phyloP scores from a whole-genome alignment of 2,797 vertebrate species.

The Melanotaenia trifasciata region DNA sequence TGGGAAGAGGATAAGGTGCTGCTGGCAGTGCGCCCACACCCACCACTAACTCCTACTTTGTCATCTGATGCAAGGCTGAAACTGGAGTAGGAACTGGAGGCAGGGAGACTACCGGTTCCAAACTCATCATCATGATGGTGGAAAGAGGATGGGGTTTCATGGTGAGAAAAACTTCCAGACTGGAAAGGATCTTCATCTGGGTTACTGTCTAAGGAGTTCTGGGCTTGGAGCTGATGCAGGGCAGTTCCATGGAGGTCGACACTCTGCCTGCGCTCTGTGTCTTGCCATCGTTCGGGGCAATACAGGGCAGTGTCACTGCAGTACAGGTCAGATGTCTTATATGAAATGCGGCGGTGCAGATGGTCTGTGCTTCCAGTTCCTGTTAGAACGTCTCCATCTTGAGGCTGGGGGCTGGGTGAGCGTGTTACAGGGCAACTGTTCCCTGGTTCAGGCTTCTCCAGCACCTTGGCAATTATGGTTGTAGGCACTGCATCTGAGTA shows the following conservation, averaged over 20 bases:
- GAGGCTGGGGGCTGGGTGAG: conserved; percentile 84
- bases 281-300: conserved; percentile 87
- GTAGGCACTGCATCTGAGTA: conserved; percentile 89
- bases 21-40: conserved; percentile 78
- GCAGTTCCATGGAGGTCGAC: conserved; percentile 86
- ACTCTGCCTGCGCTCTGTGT: conserved; percentile 86
- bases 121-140: conserved; percentile 82
- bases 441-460: conserved; percentile 91
- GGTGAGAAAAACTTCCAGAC: conserved; percentile 86
- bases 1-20: conserved; percentile 91
- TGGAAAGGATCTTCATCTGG: conserved; percentile 89
- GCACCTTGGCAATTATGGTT: conserved; percentile 88
- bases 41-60: conserved; percentile 80
- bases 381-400: conserved; percentile 83
- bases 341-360: conserved; percentile 80
- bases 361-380: conserved; percentile 85
- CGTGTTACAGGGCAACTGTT: conserved; percentile 87
- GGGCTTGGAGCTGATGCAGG: conserved; percentile 84
- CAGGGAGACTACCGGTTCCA: conserved; percentile 84
- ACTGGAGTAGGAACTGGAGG: conserved; percentile 94
- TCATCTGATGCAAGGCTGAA: conserved; percentile 93
- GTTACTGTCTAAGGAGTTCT: conserved; percentile 91
- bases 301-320: conserved; percentile 95
- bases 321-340: conserved; percentile 90
- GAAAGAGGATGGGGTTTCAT: conserved; percentile 86